phyloP scores from a whole-genome alignment of 1,140 invertebrate species.

The Oedothorax gibbosus region DNA sequence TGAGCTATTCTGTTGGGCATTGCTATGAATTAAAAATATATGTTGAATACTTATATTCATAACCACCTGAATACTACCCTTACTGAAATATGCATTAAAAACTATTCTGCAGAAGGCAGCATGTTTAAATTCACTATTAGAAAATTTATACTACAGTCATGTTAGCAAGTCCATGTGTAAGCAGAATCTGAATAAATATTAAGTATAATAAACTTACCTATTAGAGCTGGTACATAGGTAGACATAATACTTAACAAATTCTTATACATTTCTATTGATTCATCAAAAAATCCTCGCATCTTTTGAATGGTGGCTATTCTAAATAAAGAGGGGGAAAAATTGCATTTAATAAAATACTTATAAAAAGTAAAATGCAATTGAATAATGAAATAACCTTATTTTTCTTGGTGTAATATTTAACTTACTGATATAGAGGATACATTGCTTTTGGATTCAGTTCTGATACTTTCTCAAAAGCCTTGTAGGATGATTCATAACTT shows the following conservation, averaged over 20 bases:
- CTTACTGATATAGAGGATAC: conserved; percentile 81
- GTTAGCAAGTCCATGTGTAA: too few species aligned
- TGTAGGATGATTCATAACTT: conserved; percentile 84
- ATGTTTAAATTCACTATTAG: too few species aligned
- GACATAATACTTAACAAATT: conserved; percentile 75
- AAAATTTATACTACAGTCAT: too few species aligned
- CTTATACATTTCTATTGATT: conserved; percentile 79
- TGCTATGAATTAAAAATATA: too few species aligned
- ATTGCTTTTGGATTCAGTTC: conserved; percentile 76
- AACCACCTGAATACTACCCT: too few species aligned
- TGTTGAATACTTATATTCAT: too few species aligned
- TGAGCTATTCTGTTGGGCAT: too few species aligned
- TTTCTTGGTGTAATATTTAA: background rate
- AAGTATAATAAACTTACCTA: conserved; percentile 66
- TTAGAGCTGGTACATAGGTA: conserved; percentile 80
- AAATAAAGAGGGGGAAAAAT: conserved; percentile 11
- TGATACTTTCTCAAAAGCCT: conserved; percentile 83
- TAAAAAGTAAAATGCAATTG: background rate
- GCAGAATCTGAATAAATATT: too few species aligned
- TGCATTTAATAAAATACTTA: background rate
- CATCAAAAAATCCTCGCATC: conserved; percentile 77
- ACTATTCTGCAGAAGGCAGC: too few species aligned
- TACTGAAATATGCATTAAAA: too few species aligned
- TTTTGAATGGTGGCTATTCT: conserved; percentile 82
- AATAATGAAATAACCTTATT: background rate